Evolutionary conservation across 2,888 invertebrate species (phyloP), one percentile per base, ranked within the genome.

Genomic region (Callyntrura sp.): DNA sequence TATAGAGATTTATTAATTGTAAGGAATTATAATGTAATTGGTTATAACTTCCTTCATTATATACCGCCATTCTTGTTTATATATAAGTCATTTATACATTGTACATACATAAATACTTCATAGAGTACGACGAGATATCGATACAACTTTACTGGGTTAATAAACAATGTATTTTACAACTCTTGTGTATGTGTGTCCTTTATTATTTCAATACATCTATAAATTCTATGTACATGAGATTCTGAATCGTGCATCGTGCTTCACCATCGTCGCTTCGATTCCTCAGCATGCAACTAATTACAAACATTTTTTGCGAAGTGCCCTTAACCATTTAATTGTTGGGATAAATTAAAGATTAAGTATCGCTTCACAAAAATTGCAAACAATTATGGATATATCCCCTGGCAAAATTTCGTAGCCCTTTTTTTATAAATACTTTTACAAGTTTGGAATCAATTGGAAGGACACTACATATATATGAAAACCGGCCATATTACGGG

Each of bases 111-210:
- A 48, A 23, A 73, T 25, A 14, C 35, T 35, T 35, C 6, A 35
- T 35, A 35, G n/a, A 35, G 35, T 35, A 35, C 35, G 35, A 35
- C 35, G 35, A 35, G 35, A 35, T 35, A 35, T 35, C 35, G 35
- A 35, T 35, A 35, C 35, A 35, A 35, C 35, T 35, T 35, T 43
- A 70, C 17, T 43, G 17, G 35, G 35, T 73, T 57, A 78, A 57
- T 55, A 35, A 78, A 55, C 55, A 78, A 17, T 55, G 78, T 78
- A 57, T 78, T 78, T 57, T 57, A 78, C 78, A 78, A 23, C 20
- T 9, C 45, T 43, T 11, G 5, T 48, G 3, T 35, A 8, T 45
- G 45, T 70, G 48, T 48, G 23, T 23, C 20, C 12, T 23, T 23
- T 23, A 23, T 23, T 48, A 55, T 78, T 57, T 48, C 1, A 57